Evolutionary conservation across 2,888 invertebrate species (phyloP), one percentile per base, ranked within the genome.

Genomic region (Notodonta dromedarius): DNA sequence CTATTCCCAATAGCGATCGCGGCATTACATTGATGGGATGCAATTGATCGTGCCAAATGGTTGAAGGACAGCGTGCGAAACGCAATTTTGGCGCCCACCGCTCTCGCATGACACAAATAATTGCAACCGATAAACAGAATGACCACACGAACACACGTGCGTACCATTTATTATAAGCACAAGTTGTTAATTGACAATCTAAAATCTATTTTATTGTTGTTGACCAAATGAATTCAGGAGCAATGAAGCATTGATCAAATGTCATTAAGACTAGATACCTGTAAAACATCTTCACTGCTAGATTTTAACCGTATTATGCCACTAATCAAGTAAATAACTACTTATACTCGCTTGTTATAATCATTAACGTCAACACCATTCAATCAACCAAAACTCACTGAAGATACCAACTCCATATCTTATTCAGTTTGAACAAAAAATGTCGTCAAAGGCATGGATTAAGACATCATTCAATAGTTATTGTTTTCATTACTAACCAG

Each of bases 21-120:
- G 68, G 71, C 70, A 67, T 6, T 61, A 51, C 66, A 78, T 76
- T 73, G 72, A 76, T 77, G 63, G 66, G 54, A 61, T 39, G 57
- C 71, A 63, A 78, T 74, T 71, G 73, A 67, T 65, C 60, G 71
- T 74, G 80, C 79, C 81, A 82, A 79, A 62, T 66, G 57, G 32
- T 66, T 62, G 62, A 66, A 67, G 68, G 67, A 61, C 69, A 60
- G 61, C 69, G 57, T 61, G 60, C 62, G 58, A 52, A 63, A 67
- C 64, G 66, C 67, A 62, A 76, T 78, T 77, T 82, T 82, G 77
- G 78, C 81, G 79, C 80, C 79, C 72, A 75, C 66, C 62, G 66
- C 56, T 59, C 61, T 61, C 60, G 62, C 53, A 56, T 60, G 62
- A 65, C 66, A 70, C 62, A 65, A 70, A 72, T 73, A 62, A 63